These are phyloP conservation scores for Calliscelio sp. DNA, from an alignment of 2,888 invertebrate genomes.

Conservation along the genomic window DNA sequence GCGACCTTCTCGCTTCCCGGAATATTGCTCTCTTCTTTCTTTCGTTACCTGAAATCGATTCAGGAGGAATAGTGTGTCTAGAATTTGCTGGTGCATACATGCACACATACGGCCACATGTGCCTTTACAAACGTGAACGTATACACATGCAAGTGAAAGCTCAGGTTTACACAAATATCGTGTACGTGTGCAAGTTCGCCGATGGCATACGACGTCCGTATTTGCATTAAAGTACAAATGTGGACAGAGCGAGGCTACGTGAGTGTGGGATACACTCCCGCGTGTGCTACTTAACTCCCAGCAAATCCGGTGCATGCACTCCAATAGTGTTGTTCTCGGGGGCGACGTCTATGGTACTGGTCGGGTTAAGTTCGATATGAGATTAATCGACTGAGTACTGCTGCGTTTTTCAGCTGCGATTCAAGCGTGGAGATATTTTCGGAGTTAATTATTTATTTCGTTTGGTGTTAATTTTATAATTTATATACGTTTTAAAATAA, in stretches of 20 bases:
- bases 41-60: constrained; percentile 61
- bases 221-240: constrained; percentile 56
- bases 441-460: constrained; percentile 43
- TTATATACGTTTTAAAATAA: too few species aligned
- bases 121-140: background rate
- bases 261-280: constrained; percentile 37
- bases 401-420: constrained; percentile 49
- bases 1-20: constrained; percentile 30
- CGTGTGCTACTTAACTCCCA: constrained; percentile 58
- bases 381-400: constrained; percentile 59
- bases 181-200: constrained; percentile 14
- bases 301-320: constrained; percentile 52
- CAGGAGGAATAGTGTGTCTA: constrained; percentile 25
- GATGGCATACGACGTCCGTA: constrained; percentile 26
- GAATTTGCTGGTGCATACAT: constrained; percentile 18
- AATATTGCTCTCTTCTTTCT: constrained; percentile 47
- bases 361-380: constrained; percentile 59
- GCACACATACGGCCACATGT: background rate
- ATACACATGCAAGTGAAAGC: constrained; percentile 1
- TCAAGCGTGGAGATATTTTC: constrained; percentile 41
- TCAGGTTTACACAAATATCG: constrained; percentile 13
- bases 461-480: constrained; percentile 1
- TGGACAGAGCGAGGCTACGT: constrained; percentile 37
- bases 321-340: constrained; percentile 58
- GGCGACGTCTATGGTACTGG: constrained; percentile 56